A percentile compares a stretch with the other conserved stretches of the same genome.
Evolutionary conservation across 2,113 vertebrate species (phyloP).

Genomic region (Nycticebus coucang): DNA sequence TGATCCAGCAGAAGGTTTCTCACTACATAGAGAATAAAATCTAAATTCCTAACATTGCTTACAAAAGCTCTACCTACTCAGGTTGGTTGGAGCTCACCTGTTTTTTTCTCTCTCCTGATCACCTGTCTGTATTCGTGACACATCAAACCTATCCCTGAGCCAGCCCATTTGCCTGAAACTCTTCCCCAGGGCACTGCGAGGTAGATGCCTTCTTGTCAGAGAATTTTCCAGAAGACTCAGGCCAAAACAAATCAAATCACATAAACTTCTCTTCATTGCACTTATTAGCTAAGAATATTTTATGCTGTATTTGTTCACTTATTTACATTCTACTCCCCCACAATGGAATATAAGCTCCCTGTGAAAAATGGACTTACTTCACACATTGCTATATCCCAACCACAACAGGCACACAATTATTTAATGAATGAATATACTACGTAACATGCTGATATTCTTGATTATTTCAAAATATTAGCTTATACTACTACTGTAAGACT

Average conservation of each 20-base stretch:
- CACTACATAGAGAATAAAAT: conserved; percentile 13
- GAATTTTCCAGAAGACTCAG: not conserved
- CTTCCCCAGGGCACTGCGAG: not conserved
- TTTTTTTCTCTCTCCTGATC: conserved; percentile 7
- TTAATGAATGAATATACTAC: not conserved
- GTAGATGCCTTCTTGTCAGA: not conserved
- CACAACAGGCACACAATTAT: not conserved
- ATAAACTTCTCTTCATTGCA: conserved; percentile 13
- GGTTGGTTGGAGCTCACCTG: not conserved
- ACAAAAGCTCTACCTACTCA: not conserved
- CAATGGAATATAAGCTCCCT: not conserved
- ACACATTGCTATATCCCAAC: not conserved
- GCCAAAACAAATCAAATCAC: not conserved
- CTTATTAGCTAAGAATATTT: not conserved
- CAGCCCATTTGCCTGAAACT: not conserved
- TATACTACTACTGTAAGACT: not conserved
- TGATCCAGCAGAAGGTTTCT: not conserved
- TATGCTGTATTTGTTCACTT: conserved; percentile 7
- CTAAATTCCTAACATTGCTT: not conserved
- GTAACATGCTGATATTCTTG: not conserved
- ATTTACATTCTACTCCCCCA: conserved; percentile 15
- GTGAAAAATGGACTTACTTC: conserved; percentile 16
- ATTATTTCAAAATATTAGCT: conserved; percentile 5
- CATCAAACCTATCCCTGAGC: not conserved
- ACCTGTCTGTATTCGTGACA: not conserved